These are phyloP conservation scores for Polypedilum pembai DNA, from an alignment of 1,140 invertebrate genomes.

Conservation along the genomic window DNA sequence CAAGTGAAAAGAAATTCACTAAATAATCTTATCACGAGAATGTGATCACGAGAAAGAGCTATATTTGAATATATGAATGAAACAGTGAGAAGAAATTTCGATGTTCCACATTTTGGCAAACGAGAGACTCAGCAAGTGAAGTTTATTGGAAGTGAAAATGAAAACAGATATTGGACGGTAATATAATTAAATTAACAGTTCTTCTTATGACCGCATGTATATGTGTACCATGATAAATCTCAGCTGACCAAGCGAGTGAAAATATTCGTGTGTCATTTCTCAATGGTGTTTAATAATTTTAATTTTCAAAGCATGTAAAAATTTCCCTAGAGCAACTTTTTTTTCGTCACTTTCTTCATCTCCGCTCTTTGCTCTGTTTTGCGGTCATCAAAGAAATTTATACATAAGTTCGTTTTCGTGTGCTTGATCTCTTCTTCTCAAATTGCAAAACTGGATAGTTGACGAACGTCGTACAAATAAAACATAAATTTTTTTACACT, in stretches of 20 bases:
- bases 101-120: neutral
- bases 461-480: neutral
- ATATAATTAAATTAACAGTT: slow-evolving; percentile 14
- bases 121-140: neutral
- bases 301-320: neutral
- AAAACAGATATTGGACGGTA: neutral
- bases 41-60: no score
- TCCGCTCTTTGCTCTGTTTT: neutral
- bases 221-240: no score
- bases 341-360: slow-evolving; percentile 11
- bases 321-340: neutral
- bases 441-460: neutral
- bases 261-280: neutral
- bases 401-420: slow-evolving; percentile 7
- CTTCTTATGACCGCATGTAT: neutral
- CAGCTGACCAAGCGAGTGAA: no score
- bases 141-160: neutral
- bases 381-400: neutral
- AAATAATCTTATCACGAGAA: no score
- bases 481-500: neutral
- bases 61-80: no score
- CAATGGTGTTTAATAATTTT: neutral
- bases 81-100: neutral
- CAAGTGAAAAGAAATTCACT: no score
- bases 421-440: neutral